Evolutionary conservation across 2,888 invertebrate species (phyloP), one percentile per base, ranked within the genome.

Genomic region (Gortyna flavago): DNA sequence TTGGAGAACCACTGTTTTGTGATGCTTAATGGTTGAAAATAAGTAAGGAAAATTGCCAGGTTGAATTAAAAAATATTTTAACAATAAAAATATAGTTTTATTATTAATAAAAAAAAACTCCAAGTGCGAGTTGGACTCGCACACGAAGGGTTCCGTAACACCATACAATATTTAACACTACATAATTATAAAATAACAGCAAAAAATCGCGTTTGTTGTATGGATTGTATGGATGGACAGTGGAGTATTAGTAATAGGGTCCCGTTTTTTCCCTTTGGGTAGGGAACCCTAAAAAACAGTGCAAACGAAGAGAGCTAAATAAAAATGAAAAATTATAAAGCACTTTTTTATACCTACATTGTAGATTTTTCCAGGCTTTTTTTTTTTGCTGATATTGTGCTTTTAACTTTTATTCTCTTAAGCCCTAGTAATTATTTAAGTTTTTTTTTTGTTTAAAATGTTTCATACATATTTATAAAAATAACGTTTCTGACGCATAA

Each of bases 1-100:
- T 84, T 77, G 61, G 62, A 59, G 16, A 71, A 81, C 72, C 41
- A 64, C 61, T 73, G 76, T 73, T 77, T 73, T 75, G 64, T 80
- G 62, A 54, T 13, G 41, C 11, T 41, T 41, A 11, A 11, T 74
- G 44, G 25, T 25, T 48, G 1, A 25, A 67, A 67, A 21, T 44
- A 29, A 67, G 21, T 25, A 21, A 51, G 9, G 9, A 1, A 51
- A 51, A 25, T 32, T 48, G 2, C 18, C 16, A 44, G 4, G 1
- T 13, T 48, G 2, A 16, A 29, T 57, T 5, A 21, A 21, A 32
- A 29, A 21, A 7, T 21, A 6, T 66, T 6, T n/a, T 18, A 2
- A 21, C 2, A 21, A n/a, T n/a, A 16, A 65, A 38, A 38, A n/a
- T 38, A n/a, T 18, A 38, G 4, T 18, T n/a, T n/a, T n/a, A n/a